phyloP scores from a whole-genome alignment of 2,797 vertebrate species.

The Tokudaia muenninki region DNA sequence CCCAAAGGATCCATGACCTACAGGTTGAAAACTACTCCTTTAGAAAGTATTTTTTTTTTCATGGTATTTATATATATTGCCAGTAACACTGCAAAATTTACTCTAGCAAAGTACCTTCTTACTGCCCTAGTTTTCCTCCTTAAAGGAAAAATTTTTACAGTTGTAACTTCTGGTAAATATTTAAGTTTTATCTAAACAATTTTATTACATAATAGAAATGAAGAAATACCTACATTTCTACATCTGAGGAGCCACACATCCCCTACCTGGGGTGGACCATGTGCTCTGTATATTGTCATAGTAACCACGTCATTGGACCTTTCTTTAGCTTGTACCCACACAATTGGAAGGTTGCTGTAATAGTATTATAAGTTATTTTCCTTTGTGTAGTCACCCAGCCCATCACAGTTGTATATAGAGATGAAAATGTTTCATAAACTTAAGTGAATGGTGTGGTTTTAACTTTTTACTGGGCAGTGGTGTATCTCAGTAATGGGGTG shows the following conservation, averaged over 20 bases:
- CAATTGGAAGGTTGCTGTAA: constrained; percentile 69
- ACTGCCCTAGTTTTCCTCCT: constrained; percentile 72
- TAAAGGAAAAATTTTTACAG: constrained; percentile 74
- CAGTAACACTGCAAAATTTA: constrained; percentile 66
- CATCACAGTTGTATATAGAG: neutral
- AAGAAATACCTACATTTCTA: constrained; percentile 63
- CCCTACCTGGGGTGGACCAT: constrained; percentile 8
- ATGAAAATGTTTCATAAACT: constrained; percentile 31
- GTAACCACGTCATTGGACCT: constrained; percentile 70
- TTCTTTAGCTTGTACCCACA: constrained; percentile 69
- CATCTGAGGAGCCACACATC: constrained; percentile 31
- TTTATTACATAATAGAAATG: constrained; percentile 59
- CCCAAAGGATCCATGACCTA: neutral
- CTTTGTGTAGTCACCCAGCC: constrained; percentile 41
- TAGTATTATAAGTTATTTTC: constrained; percentile 73
- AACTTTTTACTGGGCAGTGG: neutral
- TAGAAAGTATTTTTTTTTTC: constrained; percentile 60
- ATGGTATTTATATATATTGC: constrained; percentile 76
- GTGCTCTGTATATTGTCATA: constrained; percentile 66
- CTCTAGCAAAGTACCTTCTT: constrained; percentile 73
- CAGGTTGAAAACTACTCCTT: neutral
- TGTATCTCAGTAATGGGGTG: neutral
- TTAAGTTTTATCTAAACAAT: constrained; percentile 80
- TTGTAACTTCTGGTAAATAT: constrained; percentile 75
- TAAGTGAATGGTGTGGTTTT: neutral